These are phyloP conservation scores for Microcebus murinus DNA, from an alignment of 2,113 vertebrate genomes.

Conservation along the genomic window DNA sequence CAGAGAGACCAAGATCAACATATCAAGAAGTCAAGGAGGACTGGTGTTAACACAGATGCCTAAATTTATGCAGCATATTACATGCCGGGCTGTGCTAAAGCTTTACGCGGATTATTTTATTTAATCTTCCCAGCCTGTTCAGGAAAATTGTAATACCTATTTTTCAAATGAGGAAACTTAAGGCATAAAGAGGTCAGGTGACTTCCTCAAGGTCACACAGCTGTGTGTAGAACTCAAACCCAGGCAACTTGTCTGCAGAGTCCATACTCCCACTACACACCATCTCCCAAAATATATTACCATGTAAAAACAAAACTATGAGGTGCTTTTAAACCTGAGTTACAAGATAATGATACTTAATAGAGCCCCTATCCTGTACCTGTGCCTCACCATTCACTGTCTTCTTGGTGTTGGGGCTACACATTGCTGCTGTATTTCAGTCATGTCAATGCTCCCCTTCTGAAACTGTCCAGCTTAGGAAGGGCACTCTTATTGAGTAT, in stretches of 20 bases:
- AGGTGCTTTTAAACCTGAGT: neutral
- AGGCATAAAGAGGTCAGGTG: neutral
- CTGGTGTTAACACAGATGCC: neutral
- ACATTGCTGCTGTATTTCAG: neutral
- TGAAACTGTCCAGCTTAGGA: neutral
- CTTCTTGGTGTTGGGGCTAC: too few relatives aligned
- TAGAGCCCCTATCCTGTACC: neutral
- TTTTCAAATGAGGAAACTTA: constrained; percentile 9
- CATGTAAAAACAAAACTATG: neutral
- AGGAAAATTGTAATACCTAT: neutral
- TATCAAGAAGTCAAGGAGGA: neutral
- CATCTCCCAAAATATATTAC: neutral
- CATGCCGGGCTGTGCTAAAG: neutral
- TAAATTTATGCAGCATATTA: neutral
- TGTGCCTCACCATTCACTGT: neutral
- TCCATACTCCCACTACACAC: neutral
- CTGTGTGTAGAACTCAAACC: neutral
- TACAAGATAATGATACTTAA: neutral
- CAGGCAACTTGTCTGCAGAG: neutral
- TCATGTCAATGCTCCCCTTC: neutral
- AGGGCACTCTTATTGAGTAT: neutral
- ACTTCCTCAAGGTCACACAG: neutral
- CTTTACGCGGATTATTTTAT: neutral
- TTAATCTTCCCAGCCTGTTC: neutral
- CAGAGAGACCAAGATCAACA: neutral